Conservation (phyloP, 2,888 invertebrate genomes). For the Heteropelma amictum region DNA sequence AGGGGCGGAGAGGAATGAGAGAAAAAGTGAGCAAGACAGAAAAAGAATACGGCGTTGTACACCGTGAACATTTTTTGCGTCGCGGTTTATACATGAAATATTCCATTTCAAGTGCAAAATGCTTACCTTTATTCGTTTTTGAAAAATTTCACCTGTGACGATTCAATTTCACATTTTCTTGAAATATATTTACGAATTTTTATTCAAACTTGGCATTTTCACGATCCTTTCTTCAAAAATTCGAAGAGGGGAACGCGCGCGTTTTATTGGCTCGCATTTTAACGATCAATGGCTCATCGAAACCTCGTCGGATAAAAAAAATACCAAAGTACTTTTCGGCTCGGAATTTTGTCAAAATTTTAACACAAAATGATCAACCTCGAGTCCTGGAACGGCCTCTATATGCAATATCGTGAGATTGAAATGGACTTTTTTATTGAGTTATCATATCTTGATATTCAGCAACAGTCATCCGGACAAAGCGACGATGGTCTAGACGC, state of each 20-base stretch:
- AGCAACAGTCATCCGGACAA: not conserved
- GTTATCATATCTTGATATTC: not conserved
- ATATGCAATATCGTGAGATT: not conserved
- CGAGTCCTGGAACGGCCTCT: too few relatives aligned
- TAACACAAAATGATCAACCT: too few relatives aligned
- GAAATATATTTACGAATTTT: not conserved
- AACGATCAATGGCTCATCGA: too few relatives aligned
- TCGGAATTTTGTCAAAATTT: too few relatives aligned
- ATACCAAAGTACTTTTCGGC: too few relatives aligned
- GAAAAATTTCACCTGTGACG: not conserved
- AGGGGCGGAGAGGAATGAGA: not conserved
- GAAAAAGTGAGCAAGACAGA: not conserved
- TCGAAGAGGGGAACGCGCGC: not conserved
- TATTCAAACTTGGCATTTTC: not conserved
- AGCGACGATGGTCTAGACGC: slow-evolving; percentile 3
- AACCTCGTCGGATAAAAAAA: too few relatives aligned
- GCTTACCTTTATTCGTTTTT: too few relatives aligned
- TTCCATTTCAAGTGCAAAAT: slow-evolving; percentile 23
- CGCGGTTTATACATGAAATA: slow-evolving; percentile 19
- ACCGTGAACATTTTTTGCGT: slow-evolving; percentile 16
- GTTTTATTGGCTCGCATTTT: too few relatives aligned
- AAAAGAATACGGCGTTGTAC: slow-evolving; percentile 21
- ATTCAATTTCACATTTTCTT: too few relatives aligned
- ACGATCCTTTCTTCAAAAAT: not conserved
- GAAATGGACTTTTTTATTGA: not conserved